Evolutionary conservation across 2,888 invertebrate species (phyloP).

Genomic region (Agrilus mali): DNA sequence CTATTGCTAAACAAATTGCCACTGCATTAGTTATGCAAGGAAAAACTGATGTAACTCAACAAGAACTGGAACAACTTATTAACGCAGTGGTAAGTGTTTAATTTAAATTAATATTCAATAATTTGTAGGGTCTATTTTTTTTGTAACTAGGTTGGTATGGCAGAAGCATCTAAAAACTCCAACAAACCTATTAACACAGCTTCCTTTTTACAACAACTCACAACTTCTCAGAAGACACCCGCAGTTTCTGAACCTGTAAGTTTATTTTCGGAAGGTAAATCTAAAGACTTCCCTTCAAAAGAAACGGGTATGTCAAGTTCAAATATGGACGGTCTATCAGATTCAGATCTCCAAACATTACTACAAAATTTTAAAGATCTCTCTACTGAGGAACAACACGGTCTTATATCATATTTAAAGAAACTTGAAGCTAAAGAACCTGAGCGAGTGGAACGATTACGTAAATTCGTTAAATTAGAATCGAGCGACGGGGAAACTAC

Average conservation of each 20-base stretch:
- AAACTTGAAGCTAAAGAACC: slow-evolving; percentile 69
- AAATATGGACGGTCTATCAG: slow-evolving; percentile 60
- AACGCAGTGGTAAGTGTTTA: slow-evolving; percentile 55
- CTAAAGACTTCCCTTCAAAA: slow-evolving; percentile 9
- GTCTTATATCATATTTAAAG: slow-evolving; percentile 67
- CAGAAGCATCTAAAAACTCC: slow-evolving; percentile 43
- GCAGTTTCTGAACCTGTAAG: slow-evolving; percentile 5
- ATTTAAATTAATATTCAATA: not conserved
- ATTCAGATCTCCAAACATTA: slow-evolving; percentile 66
- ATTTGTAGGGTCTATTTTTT: not conserved
- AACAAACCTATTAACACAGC: slow-evolving; percentile 40
- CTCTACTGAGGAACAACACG: slow-evolving; percentile 69
- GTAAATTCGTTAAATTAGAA: slow-evolving; percentile 60
- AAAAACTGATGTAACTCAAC: slow-evolving; percentile 66
- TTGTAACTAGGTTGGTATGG: slow-evolving; percentile 44
- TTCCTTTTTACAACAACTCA: slow-evolving; percentile 33
- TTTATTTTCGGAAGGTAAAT: slow-evolving; percentile 6
- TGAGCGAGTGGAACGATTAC: slow-evolving; percentile 59
- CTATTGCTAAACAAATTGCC: slow-evolving; percentile 72
- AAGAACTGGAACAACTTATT: slow-evolving; percentile 65
- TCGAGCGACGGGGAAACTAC: slow-evolving; percentile 7
- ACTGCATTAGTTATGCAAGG: slow-evolving; percentile 68
- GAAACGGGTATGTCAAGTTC: slow-evolving; percentile 11
- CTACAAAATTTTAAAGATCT: slow-evolving; percentile 72
- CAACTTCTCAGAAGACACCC: slow-evolving; percentile 11